These are phyloP conservation scores for Lamprotornis superbus DNA, from an alignment of 2,113 vertebrate species.

Conservation along the genomic window DNA sequence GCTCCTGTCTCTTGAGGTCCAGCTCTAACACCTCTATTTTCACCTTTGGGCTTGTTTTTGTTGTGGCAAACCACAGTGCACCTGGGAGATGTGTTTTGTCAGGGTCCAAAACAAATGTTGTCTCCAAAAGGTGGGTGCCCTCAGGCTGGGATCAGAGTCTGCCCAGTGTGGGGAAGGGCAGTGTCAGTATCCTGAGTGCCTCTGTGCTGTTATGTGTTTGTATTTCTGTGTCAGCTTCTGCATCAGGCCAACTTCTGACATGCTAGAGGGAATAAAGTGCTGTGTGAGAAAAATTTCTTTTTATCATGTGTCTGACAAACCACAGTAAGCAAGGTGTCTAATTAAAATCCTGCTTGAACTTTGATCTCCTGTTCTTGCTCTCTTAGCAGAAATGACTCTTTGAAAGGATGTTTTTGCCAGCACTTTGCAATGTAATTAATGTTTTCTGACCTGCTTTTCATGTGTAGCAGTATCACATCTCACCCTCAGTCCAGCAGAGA, in stretches of 20 bases:
- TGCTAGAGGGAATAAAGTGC: background rate
- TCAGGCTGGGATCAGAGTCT: background rate
- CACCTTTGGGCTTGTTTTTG: background rate
- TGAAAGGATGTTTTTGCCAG: background rate
- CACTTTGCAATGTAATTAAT: background rate
- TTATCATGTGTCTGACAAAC: background rate
- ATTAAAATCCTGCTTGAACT: background rate
- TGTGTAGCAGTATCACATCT: background rate
- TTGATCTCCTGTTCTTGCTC: background rate
- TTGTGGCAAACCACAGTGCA: background rate
- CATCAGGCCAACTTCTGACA: background rate
- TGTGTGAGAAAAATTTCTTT: background rate
- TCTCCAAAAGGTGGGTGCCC: background rate
- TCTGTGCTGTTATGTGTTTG: accelerated
- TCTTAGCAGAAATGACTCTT: background rate
- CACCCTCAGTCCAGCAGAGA: background rate
- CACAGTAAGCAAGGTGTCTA: background rate
- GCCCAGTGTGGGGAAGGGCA: background rate
- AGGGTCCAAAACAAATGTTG: background rate
- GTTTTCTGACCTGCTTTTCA: background rate
- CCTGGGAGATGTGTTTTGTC: background rate
- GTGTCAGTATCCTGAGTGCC: accelerated
- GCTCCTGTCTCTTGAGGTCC: background rate
- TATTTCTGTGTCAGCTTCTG: background rate
- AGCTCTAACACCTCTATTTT: background rate